Percentiles rank a stretch among this genome's conserved stretches.
Conservation (phyloP, 2,888 invertebrate genomes). For the Heteromyza rotundicornis region DNA sequence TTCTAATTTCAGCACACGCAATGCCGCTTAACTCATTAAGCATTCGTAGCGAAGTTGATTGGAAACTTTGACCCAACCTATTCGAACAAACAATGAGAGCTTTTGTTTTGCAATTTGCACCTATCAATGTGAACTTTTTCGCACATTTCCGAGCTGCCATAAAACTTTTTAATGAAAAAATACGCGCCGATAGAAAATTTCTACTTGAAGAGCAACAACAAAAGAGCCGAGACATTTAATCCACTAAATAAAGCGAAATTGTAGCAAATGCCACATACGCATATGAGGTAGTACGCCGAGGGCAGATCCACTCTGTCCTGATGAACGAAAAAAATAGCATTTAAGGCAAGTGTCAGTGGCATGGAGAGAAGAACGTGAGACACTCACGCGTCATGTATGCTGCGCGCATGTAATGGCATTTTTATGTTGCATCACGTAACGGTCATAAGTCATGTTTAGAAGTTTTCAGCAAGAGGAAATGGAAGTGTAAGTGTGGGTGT, state of each 20-base stretch:
- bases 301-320: no score
- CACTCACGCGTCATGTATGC: slow-evolving; percentile 51
- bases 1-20: neutral
- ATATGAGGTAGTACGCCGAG: no score
- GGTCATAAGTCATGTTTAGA: slow-evolving; percentile 61
- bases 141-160: slow-evolving; percentile 29
- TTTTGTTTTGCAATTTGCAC: slow-evolving; percentile 56
- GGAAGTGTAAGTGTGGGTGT: neutral
- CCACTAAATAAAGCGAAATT: neutral
- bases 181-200: neutral
- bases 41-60: neutral
- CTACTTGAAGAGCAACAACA: no score
- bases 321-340: no score
- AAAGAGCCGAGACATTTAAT: neutral
- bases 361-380: slow-evolving; percentile 43
- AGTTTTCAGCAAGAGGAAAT: neutral
- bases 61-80: neutral
- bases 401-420: slow-evolving; percentile 50
- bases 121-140: slow-evolving; percentile 47
- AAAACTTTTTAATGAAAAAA: slow-evolving; percentile 38
- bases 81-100: slow-evolving; percentile 23
- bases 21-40: neutral
- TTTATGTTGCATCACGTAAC: slow-evolving; percentile 61
- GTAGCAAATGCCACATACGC: neutral
- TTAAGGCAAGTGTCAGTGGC: slow-evolving; percentile 15